phyloP scores from a whole-genome alignment of 2,797 vertebrate genomes.

The Myripristis murdjan region DNA sequence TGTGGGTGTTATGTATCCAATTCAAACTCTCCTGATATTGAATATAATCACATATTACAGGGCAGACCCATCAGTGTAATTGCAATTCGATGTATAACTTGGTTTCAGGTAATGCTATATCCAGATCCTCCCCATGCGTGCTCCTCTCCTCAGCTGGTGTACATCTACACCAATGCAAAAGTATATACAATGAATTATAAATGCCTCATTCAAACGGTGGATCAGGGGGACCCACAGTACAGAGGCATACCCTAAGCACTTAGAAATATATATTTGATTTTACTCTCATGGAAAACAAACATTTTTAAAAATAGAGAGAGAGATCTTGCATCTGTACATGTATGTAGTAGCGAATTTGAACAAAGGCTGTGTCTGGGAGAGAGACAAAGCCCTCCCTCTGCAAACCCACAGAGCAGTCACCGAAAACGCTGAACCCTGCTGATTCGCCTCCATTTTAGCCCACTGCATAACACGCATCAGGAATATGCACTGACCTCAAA shows the following conservation, averaged over 20 bases:
- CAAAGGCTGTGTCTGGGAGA: conserved; percentile 72
- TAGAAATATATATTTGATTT: conserved; percentile 59
- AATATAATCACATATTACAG: background rate
- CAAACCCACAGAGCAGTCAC: conserved; percentile 65
- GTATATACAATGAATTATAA: conserved; percentile 76
- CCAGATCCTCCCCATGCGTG: background rate
- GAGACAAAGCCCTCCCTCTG: conserved; percentile 75
- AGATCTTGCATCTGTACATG: conserved; percentile 40
- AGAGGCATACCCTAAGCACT: conserved; percentile 25
- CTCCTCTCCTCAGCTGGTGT: conserved; percentile 18
- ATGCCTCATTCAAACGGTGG: conserved; percentile 60
- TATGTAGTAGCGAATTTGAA: conserved; percentile 61
- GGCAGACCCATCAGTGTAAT: conserved; percentile 3
- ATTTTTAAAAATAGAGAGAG: conserved; percentile 53
- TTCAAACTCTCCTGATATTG: background rate
- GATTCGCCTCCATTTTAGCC: conserved; percentile 92
- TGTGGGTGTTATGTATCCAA: background rate
- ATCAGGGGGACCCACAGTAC: conserved; percentile 40
- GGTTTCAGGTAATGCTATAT: conserved; percentile 3
- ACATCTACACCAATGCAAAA: conserved; percentile 41
- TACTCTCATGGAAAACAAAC: conserved; percentile 52
- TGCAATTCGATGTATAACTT: conserved; percentile 16
- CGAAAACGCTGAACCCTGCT: conserved; percentile 87
- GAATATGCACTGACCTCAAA: conserved; percentile 97
- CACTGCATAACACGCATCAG: conserved; percentile 90